Percentiles rank a stretch among this genome's conserved stretches.
Evolutionary conservation across 2,113 vertebrate genomes (phyloP).

Genomic region (Oxygymnocypris stewartii): DNA sequence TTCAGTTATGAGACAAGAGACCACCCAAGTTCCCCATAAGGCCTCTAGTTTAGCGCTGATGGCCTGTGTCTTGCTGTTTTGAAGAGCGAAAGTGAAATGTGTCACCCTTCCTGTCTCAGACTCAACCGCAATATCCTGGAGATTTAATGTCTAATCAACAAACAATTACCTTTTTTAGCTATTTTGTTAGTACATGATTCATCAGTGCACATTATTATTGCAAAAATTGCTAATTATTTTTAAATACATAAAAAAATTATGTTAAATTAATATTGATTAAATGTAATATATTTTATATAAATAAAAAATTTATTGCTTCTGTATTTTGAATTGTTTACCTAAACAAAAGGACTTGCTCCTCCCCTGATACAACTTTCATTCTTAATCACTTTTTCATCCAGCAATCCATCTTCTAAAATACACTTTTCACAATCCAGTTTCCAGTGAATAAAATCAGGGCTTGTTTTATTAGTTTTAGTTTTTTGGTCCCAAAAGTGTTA

Average conservation of each 20-base stretch:
- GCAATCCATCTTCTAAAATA: no score
- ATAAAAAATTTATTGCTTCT: no score
- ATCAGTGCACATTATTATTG: neutral
- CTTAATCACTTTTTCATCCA: no score
- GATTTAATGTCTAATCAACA: neutral
- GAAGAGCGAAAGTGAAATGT: neutral
- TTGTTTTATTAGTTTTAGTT: no score
- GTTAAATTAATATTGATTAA: no score
- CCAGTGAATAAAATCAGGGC: no score
- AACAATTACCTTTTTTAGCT: neutral
- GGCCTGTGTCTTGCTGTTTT: neutral
- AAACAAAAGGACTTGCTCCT: no score
- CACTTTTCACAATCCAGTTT: no score
- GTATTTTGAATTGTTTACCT: no score
- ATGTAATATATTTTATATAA: neutral
- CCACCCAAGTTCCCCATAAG: conserved; percentile 25
- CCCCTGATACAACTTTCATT: no score
- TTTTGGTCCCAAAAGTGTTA: neutral
- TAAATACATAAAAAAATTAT: no score
- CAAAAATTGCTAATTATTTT: neutral
- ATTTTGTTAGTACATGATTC: neutral
- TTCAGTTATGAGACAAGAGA: conserved; percentile 64
- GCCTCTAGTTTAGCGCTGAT: conserved; percentile 51
- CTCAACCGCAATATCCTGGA: neutral
- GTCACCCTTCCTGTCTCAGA: neutral